Conservation (phyloP, 2,113 vertebrate genomes). For the Naja naja region DNA sequence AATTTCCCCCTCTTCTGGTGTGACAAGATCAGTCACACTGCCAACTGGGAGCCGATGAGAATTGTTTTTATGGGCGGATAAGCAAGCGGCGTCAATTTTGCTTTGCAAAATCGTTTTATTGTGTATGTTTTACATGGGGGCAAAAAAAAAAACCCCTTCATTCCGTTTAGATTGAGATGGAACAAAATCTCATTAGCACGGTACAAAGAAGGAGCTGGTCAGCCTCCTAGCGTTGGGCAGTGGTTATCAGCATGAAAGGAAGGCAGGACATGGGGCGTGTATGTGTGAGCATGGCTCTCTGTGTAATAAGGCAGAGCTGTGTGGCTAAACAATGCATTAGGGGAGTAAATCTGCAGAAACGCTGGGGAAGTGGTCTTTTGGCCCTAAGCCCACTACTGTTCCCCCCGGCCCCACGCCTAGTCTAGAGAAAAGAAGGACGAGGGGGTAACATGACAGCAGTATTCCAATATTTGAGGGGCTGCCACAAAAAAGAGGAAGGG, state of each 20-base stretch:
- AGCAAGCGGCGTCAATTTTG: too few relatives aligned
- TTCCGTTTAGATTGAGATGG: not conserved
- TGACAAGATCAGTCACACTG: not conserved
- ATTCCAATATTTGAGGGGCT: not conserved
- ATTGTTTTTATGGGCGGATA: not conserved
- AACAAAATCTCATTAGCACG: not conserved
- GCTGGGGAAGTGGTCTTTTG: not conserved
- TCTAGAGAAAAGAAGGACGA: not conserved
- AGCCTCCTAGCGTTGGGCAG: not conserved
- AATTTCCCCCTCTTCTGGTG: not conserved
- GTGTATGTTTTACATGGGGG: too few relatives aligned
- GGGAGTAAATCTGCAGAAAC: not conserved
- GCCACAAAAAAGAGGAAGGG: not conserved
- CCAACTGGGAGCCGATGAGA: not conserved
- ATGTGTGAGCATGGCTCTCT: not conserved
- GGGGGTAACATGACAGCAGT: not conserved
- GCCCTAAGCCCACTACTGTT: not conserved
- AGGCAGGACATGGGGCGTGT: not conserved
- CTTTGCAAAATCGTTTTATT: not conserved
- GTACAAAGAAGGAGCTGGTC: not conserved
- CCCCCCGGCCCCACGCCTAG: not conserved
- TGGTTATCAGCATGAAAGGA: not conserved
- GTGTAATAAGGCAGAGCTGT: not conserved
- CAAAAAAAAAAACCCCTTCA: too few relatives aligned
- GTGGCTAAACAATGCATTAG: not conserved